phyloP scores from a whole-genome alignment of 2,113 vertebrate species.

The Cavia porcellus region DNA sequence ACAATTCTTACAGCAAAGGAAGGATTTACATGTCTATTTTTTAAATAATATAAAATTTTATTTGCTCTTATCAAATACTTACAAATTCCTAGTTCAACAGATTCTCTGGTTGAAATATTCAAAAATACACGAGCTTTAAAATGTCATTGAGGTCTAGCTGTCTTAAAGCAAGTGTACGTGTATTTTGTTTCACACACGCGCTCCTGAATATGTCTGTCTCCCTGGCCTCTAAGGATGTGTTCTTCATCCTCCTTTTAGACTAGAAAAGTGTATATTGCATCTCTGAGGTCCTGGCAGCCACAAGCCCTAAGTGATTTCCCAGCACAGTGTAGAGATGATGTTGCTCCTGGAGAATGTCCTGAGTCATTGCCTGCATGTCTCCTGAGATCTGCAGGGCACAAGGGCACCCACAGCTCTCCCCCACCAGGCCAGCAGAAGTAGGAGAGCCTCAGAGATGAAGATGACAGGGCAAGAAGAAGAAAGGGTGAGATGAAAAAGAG shows the following conservation, averaged over 20 bases:
- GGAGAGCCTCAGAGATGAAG: background rate
- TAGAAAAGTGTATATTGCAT: background rate
- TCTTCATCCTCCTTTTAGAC: background rate
- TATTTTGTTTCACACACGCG: background rate
- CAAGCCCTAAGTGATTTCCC: background rate
- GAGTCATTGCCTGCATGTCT: background rate
- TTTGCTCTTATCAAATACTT: conserved; percentile 35
- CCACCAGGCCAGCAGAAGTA: background rate
- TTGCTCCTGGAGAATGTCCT: background rate
- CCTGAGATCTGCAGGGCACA: background rate
- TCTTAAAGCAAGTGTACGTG: background rate
- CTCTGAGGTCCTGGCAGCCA: background rate
- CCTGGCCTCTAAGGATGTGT: background rate
- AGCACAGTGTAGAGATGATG: background rate
- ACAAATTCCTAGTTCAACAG: conserved; percentile 17
- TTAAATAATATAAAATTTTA: background rate
- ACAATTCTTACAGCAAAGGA: background rate
- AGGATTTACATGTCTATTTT: background rate
- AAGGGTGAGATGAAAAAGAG: background rate
- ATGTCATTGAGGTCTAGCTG: background rate
- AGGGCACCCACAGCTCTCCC: background rate
- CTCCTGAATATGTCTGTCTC: background rate
- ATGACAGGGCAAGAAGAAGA: background rate
- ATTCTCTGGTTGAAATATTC: conserved; percentile 6
- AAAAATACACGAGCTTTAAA: background rate